Base-by-base conservation (phyloP, 1,140 invertebrate species). In the Harpegnathos saltator region DNA sequence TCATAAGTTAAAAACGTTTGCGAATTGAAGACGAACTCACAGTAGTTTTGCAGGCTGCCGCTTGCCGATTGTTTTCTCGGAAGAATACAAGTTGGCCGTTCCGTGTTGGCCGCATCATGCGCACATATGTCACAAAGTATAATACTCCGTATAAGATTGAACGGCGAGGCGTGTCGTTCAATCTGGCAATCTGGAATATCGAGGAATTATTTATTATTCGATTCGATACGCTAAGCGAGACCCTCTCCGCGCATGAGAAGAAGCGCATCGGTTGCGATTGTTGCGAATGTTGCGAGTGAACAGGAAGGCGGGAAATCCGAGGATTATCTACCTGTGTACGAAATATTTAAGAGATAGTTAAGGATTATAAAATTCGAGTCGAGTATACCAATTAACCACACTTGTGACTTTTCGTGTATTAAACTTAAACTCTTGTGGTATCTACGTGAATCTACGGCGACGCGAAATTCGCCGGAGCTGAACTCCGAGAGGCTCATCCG, bases 281-380 rank as follows among this genome's bases (percentile, higher is more conserved):
- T 74, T 29, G 44, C n/a, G n/a, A n/a, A n/a, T 54, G 50, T 66
- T 77, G 14, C 48, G 29, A 38, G 11, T 38, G 4, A 3, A 56
- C 66, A 66, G 66, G 17, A 38, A 22, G 33, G 15, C 26, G 38
- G 15, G n/a, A 2, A 77, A 77, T 26, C 5, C 44, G 15, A 12
- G 63, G 26, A 29, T 22, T 12, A 75, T 52, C n/a, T 48, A 44
- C 7, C 38, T 44, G 38, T 33, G 33, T 73, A 29, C 14, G 61
- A 4, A 38, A 56, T 56, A 77, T 77, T 77, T 56, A 77, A 77
- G 7, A n/a, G 29, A 14, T 77, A 77, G 9, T 54, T 77, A 77
- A 66, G 19, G 9, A 66, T n/a, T 66, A 56, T 56, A 54, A 77
- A 77, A 77, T 77, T 66, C 50, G 19, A 52, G 66, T 12, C 19